A percentile compares a stretch with the other conserved stretches of the same genome.
These are phyloP conservation scores for Nomada goodeniana DNA, from an alignment of 2,888 invertebrate species.

Conservation along the genomic window DNA sequence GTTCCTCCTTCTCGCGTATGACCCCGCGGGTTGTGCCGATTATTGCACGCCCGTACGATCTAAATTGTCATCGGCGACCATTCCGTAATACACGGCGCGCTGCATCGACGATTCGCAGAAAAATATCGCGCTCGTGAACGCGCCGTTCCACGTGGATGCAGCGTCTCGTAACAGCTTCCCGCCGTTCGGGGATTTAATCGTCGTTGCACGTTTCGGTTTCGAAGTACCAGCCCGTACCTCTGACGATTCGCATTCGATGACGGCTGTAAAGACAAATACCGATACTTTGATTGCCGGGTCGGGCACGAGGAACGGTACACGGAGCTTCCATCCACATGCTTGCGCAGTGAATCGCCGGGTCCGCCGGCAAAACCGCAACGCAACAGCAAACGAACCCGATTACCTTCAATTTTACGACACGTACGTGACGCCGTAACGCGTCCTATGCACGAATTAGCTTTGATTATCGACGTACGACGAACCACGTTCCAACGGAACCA, in stretches of 20 bases:
- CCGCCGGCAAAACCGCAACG: neutral
- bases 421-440: conserved; percentile 29
- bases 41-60: conserved; percentile 62
- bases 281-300: conserved; percentile 29
- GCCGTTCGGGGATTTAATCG: neutral
- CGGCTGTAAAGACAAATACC: conserved; percentile 29
- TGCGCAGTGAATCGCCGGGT: conserved; percentile 2
- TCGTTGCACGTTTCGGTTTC: conserved; percentile 4
- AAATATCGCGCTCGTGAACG: conserved; percentile 2
- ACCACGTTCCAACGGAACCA: conserved; percentile 8
- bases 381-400: conserved; percentile 40
- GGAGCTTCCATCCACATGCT: neutral
- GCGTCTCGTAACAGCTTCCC: conserved; percentile 5
- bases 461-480: conserved; percentile 35
- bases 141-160: neutral
- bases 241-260: neutral
- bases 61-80: conserved; percentile 64
- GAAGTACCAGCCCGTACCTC: neutral
- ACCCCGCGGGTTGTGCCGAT: conserved; percentile 64
- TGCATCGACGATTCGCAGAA: conserved; percentile 34
- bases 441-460: conserved; percentile 42
- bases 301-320: neutral
- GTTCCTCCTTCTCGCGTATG: conserved; percentile 50
- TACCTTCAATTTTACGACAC: conserved; percentile 50
- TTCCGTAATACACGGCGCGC: conserved; percentile 14